Evolutionary conservation across 2,888 invertebrate species (phyloP).

Genomic region (Phrixothrix hirtus): DNA sequence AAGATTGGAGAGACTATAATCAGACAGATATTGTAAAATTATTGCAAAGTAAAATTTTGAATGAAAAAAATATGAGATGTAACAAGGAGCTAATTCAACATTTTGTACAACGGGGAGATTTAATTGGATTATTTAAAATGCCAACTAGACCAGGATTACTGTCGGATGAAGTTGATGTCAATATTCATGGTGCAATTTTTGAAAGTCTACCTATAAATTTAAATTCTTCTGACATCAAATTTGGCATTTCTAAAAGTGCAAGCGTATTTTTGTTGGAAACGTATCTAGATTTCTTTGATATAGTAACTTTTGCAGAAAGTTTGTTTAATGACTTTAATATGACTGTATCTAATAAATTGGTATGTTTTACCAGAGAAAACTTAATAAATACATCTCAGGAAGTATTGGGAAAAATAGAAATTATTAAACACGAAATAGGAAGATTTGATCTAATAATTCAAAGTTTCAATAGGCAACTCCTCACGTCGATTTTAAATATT

Average conservation of each 20-base stretch:
- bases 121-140: conserved; percentile 17
- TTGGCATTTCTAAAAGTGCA: conserved; percentile 15
- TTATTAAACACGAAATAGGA: too few species aligned
- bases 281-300: conserved; percentile 15
- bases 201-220: conserved; percentile 8
- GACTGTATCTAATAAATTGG: not conserved
- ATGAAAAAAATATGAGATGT: not conserved
- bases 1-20: conserved; percentile 5
- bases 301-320: conserved; percentile 1
- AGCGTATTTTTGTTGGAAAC: conserved; percentile 7
- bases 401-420: not conserved
- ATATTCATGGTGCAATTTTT: conserved; percentile 12
- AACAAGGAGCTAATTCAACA: conserved; percentile 10
- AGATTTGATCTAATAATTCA: too few species aligned
- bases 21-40: conserved; percentile 2
- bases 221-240: conserved; percentile 9
- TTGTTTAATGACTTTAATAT: not conserved
- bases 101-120: conserved; percentile 8
- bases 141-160: conserved; percentile 5
- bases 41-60: conserved; percentile 5
- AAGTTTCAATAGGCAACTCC: too few species aligned
- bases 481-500: too few species aligned
- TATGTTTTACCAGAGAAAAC: not conserved
- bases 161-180: conserved; percentile 8
- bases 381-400: not conserved